Percentiles rank a stretch among this genome's conserved stretches.
Conservation (phyloP, 2,888 invertebrate species). For the Seira ritae region DNA sequence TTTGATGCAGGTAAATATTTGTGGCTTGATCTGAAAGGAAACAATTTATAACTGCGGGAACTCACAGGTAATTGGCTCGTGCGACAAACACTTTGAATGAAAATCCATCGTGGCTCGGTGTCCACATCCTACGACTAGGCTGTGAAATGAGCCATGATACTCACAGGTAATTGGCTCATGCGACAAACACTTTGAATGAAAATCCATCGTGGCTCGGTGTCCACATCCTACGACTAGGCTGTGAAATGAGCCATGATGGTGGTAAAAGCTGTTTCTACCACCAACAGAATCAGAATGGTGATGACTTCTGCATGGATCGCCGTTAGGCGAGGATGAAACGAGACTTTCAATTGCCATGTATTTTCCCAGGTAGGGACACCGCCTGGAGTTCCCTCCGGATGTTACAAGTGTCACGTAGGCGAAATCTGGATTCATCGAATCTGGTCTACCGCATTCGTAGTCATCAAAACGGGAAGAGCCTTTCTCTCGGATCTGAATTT, state of each 20-base stretch:
- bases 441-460: conserved; percentile 62
- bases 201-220: conserved; percentile 79
- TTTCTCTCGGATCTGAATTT: conserved; percentile 78
- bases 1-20: no score
- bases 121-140: conserved; percentile 78
- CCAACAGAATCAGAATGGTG: neutral
- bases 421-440: conserved; percentile 62
- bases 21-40: no score
- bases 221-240: conserved; percentile 77
- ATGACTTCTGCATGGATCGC: conserved; percentile 53
- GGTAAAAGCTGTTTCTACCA: neutral
- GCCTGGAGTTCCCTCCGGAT: conserved; percentile 63
- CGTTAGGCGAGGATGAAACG: conserved; percentile 57
- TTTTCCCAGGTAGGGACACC: conserved; percentile 72
- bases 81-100: conserved; percentile 78
- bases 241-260: conserved; percentile 72
- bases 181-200: conserved; percentile 78
- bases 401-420: conserved; percentile 71
- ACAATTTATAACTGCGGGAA: no score
- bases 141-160: conserved; percentile 73
- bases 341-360: conserved; percentile 71
- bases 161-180: conserved; percentile 74
- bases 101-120: conserved; percentile 79
- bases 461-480: conserved; percentile 60
- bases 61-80: conserved; percentile 74